Conservation (phyloP, 2,797 vertebrate species). For the Fringilla coelebs region DNA sequence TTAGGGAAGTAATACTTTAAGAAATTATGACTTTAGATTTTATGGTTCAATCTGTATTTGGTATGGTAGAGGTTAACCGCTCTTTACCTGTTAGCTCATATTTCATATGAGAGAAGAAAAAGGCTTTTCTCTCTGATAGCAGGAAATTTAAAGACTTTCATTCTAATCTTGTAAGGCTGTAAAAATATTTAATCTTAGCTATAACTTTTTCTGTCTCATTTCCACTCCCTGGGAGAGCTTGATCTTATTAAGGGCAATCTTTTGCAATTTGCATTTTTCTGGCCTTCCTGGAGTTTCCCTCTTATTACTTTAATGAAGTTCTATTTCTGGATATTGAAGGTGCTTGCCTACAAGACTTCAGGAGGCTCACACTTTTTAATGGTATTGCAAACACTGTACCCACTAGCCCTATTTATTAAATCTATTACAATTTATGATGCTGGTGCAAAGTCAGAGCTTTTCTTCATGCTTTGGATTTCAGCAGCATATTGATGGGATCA, state of each 20-base stretch:
- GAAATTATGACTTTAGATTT: neutral
- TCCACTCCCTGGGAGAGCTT: conserved; percentile 7
- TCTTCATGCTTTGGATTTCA: neutral
- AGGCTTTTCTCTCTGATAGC: neutral
- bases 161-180: conserved; percentile 21
- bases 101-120: neutral
- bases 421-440: neutral
- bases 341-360: neutral
- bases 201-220: conserved; percentile 29
- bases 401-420: neutral
- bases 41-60: neutral
- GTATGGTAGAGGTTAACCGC: neutral
- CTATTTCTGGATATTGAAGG: neutral
- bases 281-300: conserved; percentile 19
- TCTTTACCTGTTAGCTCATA: neutral
- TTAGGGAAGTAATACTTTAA: neutral
- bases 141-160: conserved; percentile 26
- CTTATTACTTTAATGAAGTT: conserved; percentile 36
- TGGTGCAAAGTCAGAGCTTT: neutral
- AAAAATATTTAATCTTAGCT: conserved; percentile 47
- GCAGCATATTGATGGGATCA: neutral
- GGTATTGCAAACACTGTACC: neutral
- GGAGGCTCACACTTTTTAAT: neutral
- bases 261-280: conserved; percentile 33
- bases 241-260: conserved; percentile 26